These are phyloP conservation scores for Archaeoteleia sp. DNA, from an alignment of 2,888 invertebrate species.

Conservation along the genomic window DNA sequence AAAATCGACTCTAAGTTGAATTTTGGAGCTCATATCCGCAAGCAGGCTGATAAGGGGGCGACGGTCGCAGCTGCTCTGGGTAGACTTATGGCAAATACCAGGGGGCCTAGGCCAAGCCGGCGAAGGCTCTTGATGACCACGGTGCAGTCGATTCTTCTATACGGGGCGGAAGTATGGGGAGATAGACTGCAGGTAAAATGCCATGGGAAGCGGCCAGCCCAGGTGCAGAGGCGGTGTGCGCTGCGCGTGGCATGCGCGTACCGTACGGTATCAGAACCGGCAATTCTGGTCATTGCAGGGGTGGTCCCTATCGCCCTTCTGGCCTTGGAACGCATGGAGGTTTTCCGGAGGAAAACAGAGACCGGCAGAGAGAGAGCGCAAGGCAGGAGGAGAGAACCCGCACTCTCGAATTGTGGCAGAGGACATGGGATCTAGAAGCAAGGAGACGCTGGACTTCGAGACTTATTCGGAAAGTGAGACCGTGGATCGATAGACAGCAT, in stretches of 20 bases:
- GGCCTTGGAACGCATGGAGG: slow-evolving; percentile 22
- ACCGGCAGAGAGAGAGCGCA: neutral
- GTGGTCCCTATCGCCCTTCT: slow-evolving; percentile 26
- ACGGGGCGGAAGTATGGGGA: slow-evolving; percentile 50
- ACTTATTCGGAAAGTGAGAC: neutral
- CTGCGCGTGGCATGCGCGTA: slow-evolving; percentile 47
- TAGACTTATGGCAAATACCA: slow-evolving; percentile 18
- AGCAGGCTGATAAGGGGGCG: slow-evolving; percentile 29
- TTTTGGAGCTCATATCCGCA: slow-evolving; percentile 14
- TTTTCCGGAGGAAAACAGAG: too few relatives aligned
- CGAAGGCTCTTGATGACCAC: slow-evolving; percentile 25
- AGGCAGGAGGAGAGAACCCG: slow-evolving; percentile 3
- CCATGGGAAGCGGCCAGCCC: slow-evolving; percentile 41
- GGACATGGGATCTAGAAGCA: too few relatives aligned
- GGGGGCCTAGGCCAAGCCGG: slow-evolving; percentile 26
- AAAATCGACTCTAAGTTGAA: slow-evolving; percentile 10
- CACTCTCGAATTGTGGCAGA: neutral
- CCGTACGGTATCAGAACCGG: slow-evolving; percentile 53
- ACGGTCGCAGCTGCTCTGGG: slow-evolving; percentile 3
- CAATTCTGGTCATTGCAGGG: slow-evolving; percentile 47
- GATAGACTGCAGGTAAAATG: too few relatives aligned
- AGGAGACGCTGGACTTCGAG: slow-evolving; percentile 19
- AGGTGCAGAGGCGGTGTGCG: slow-evolving; percentile 50
- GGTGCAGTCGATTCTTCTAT: slow-evolving; percentile 52
- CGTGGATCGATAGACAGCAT: slow-evolving; percentile 12